phyloP scores from a whole-genome alignment of 1,140 invertebrate genomes.

The Lucilia sericata region DNA sequence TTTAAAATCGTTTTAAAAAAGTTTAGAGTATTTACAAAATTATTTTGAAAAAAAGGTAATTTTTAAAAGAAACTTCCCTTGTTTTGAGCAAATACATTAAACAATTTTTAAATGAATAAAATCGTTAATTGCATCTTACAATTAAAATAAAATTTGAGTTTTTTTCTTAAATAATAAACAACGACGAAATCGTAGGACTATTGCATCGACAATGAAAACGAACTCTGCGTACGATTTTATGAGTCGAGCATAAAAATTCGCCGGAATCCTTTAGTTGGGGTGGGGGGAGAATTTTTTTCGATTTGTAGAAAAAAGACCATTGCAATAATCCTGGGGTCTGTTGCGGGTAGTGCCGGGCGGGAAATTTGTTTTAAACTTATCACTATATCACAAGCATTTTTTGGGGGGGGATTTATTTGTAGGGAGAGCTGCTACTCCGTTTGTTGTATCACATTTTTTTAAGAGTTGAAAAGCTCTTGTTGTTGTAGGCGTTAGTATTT shows the following conservation, averaged over 20 bases:
- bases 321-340: conserved; percentile 27
- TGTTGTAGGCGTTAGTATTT: neutral
- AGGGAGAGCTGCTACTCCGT: conserved; percentile 7
- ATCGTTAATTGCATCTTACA: neutral
- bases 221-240: conserved; percentile 65
- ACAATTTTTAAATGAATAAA: conserved; percentile 23
- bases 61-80: conserved; percentile 36
- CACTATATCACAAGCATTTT: conserved; percentile 40
- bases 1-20: conserved; percentile 22
- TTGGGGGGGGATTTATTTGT: neutral
- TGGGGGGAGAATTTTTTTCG: conserved; percentile 13
- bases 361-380: conserved; percentile 47
- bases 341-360: neutral
- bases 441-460: conserved; percentile 1
- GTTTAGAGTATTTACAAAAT: conserved; percentile 21
- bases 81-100: conserved; percentile 41
- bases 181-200: neutral
- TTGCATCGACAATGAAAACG: conserved; percentile 45
- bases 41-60: neutral
- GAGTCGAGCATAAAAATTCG: conserved; percentile 65
- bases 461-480: conserved; percentile 17
- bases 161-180: conserved; percentile 10
- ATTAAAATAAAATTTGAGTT: no score
- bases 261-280: conserved; percentile 54
- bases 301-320: neutral